phyloP scores from a whole-genome alignment of 2,113 vertebrate species.

The Atlantisia rogersi region DNA sequence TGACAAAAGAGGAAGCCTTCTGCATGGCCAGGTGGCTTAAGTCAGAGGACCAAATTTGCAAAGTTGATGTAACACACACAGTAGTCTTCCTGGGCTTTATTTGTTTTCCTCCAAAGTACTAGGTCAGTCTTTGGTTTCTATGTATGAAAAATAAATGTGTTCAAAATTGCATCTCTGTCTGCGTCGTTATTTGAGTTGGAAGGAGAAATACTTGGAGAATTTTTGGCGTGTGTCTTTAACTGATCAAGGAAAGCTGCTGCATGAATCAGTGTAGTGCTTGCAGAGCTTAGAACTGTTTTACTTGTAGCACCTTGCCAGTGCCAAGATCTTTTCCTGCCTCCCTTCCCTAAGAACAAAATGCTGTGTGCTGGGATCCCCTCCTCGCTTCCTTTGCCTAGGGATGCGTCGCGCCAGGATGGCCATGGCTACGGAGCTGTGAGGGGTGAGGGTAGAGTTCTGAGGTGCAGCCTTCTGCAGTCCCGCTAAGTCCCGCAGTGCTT shows the following conservation, averaged over 20 bases:
- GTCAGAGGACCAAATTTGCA: not conserved
- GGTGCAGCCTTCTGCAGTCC: not conserved
- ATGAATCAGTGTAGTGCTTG: not conserved
- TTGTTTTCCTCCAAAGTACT: conserved; percentile 30
- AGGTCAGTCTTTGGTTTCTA: conserved; percentile 53
- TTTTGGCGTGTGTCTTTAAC: not conserved
- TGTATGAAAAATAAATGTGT: conserved; percentile 77
- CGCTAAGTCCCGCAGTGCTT: not conserved
- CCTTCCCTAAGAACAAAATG: not conserved
- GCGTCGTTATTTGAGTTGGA: conserved; percentile 69
- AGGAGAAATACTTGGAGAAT: not conserved
- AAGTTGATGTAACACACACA: not conserved
- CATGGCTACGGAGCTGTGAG: not conserved
- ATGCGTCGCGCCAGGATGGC: not conserved
- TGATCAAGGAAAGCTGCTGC: not conserved
- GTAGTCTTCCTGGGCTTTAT: conserved; percentile 42
- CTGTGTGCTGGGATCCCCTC: not conserved
- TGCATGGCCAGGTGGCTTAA: not conserved
- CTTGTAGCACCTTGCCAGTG: not conserved
- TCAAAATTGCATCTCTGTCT: conserved; percentile 64
- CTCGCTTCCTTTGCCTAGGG: not conserved
- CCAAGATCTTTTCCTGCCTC: not conserved
- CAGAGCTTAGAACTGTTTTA: not conserved
- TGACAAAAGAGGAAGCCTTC: not conserved
- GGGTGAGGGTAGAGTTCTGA: not conserved